A percentile compares a stretch with the other conserved stretches of the same genome.
phyloP scores from a whole-genome alignment of 2,888 invertebrate genomes.

The Rotaria sp. region DNA sequence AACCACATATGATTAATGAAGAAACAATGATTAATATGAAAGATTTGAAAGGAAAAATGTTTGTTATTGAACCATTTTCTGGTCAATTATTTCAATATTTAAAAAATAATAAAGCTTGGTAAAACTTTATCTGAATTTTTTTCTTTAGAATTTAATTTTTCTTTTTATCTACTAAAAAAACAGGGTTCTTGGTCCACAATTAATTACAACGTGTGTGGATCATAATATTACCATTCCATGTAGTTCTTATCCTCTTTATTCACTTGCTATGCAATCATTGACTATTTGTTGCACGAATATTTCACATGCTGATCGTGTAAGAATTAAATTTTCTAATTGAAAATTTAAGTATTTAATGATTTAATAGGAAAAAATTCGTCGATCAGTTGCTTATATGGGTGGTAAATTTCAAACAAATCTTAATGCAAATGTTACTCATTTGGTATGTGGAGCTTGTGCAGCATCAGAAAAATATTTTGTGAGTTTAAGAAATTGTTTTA shows the following conservation, averaged over 20 bases:
- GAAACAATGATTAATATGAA: slow-evolving; percentile 4
- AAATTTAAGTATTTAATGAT: not conserved
- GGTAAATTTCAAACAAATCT: slow-evolving; percentile 21
- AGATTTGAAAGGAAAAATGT: slow-evolving; percentile 13
- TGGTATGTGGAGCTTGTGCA: not conserved
- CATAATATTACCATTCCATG: slow-evolving; percentile 16
- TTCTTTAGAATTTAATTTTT: not conserved
- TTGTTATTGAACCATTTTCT: slow-evolving; percentile 3
- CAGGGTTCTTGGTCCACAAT: slow-evolving; percentile 17
- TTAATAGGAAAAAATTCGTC: slow-evolving; percentile 20
- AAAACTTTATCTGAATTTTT: not conserved
- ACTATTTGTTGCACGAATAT: slow-evolving; percentile 39
- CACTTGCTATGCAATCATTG: slow-evolving; percentile 37
- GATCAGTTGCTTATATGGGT: slow-evolving; percentile 26
- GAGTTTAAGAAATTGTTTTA: not conserved
- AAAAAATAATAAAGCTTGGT: not conserved
- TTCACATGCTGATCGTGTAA: slow-evolving; percentile 32
- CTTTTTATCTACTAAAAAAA: not conserved
- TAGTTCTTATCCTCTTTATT: slow-evolving; percentile 33
- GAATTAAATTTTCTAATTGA: no score
- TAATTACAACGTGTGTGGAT: slow-evolving; percentile 19
- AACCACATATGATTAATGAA: slow-evolving; percentile 25
- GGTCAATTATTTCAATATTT: slow-evolving; percentile 25
- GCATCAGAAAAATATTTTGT: slow-evolving; percentile 10
- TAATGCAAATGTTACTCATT: not conserved